Evolutionary conservation across 2,888 invertebrate genomes (phyloP).

Genomic region (Melitaea athalia): DNA sequence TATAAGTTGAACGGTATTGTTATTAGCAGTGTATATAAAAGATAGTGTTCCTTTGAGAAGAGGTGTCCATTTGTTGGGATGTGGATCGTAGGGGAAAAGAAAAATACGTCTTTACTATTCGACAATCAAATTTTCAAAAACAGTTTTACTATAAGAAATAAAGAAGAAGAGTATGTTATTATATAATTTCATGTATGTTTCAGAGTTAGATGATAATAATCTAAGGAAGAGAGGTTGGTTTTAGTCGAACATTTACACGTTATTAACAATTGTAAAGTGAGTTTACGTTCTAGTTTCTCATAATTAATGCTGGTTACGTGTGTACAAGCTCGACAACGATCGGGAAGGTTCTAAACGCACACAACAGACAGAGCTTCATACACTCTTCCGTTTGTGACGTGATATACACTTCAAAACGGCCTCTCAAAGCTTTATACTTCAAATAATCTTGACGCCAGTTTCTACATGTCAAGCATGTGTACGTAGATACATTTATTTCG

Average conservation of each 20-base stretch:
- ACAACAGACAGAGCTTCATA: not conserved
- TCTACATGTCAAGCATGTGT: too few species aligned
- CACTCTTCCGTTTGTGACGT: constrained; percentile 16
- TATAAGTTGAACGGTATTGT: not conserved
- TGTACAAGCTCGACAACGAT: constrained; percentile 12
- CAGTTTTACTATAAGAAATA: too few species aligned
- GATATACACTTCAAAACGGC: constrained; percentile 16
- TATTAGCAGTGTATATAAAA: not conserved
- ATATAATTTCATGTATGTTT: too few species aligned
- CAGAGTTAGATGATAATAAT: too few species aligned
- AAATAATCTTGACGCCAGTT: too few species aligned
- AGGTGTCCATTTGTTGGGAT: too few species aligned
- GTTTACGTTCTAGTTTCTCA: not conserved
- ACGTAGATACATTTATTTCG: too few species aligned
- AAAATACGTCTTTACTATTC: too few species aligned
- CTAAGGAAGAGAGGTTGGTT: not conserved
- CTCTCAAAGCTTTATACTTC: constrained; percentile 3
- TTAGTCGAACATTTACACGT: not conserved
- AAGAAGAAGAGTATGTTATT: too few species aligned
- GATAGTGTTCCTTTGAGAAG: too few species aligned
- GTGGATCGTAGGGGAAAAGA: too few species aligned
- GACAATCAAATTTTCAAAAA: too few species aligned
- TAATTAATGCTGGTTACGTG: constrained; percentile 12
- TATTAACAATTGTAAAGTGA: not conserved
- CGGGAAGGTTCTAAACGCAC: constrained; percentile 1